These are phyloP conservation scores for Tetranychus urticae DNA, from an alignment of 1,140 invertebrate species.

Conservation along the genomic window DNA sequence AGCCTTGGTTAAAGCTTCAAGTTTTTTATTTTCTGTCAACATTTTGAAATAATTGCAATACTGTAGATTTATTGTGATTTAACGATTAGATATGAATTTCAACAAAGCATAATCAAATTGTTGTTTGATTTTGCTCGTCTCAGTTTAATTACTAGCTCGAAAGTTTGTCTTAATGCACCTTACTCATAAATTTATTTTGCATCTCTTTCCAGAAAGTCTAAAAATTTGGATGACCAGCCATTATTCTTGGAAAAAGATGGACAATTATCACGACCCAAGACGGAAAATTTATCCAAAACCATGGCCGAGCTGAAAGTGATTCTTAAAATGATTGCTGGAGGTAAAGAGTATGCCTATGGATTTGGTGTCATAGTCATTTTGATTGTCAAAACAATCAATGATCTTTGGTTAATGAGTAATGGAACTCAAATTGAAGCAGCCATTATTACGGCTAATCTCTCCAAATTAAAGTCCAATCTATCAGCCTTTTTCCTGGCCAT, in stretches of 20 bases:
- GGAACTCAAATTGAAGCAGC: conserved; percentile 79
- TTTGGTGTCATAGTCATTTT: conserved; percentile 42
- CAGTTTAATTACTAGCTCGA: no score
- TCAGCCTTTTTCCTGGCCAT: conserved; percentile 19
- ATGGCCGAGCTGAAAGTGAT: not conserved
- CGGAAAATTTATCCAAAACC: not conserved
- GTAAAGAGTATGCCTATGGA: conserved; percentile 2
- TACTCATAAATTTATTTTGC: not conserved
- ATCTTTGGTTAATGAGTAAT: conserved; percentile 89
- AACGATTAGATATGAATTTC: no score
- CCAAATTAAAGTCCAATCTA: conserved; percentile 51
- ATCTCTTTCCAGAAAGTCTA: not conserved
- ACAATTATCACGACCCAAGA: not conserved
- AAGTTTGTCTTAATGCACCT: no score
- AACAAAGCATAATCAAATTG: no score
- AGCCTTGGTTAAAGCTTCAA: no score
- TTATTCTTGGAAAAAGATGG: not conserved
- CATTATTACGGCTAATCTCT: conserved; percentile 53
- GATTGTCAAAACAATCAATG: conserved; percentile 66
- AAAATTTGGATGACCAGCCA: not conserved
- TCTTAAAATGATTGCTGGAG: not conserved
- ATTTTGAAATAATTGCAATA: no score
- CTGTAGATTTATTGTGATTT: no score
- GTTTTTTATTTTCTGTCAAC: no score
- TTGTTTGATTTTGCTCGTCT: no score